Conservation (phyloP, 2,888 invertebrate genomes). For the Pilophorus perplexus region DNA sequence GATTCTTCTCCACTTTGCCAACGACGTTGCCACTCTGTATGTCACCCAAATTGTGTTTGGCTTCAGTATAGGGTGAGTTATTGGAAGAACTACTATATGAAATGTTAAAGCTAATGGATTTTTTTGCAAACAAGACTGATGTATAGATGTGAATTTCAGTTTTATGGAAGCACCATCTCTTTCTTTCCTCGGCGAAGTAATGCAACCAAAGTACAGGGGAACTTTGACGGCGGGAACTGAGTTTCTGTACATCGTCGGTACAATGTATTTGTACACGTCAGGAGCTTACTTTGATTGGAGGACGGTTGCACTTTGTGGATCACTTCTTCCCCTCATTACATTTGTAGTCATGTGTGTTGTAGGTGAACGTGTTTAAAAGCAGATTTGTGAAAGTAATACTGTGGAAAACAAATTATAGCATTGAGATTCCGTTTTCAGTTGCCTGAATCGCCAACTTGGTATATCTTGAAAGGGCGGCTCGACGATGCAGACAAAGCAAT, state of each 20-base stretch:
- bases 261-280: conserved; percentile 3
- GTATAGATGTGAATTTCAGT: too few relatives aligned
- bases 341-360: conserved; percentile 12
- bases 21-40: conserved; percentile 56
- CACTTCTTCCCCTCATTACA: conserved; percentile 11
- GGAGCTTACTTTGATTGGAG: conserved; percentile 24
- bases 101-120: too few relatives aligned
- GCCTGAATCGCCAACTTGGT: conserved; percentile 38
- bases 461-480: conserved; percentile 15
- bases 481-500: conserved; percentile 29
- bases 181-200: conserved; percentile 60
- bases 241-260: conserved; percentile 28
- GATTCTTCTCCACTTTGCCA: conserved; percentile 56
- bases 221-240: conserved; percentile 26
- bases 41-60: conserved; percentile 58
- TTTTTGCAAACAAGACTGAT: too few relatives aligned
- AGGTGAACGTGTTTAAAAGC: too few relatives aligned
- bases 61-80: conserved; percentile 55
- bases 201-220: conserved; percentile 22
- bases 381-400: too few relatives aligned
- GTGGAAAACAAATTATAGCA: too few relatives aligned
- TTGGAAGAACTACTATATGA: too few relatives aligned
- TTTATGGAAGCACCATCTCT: conserved; percentile 62
- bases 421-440: conserved; percentile 10
- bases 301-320: neutral